Base-by-base conservation (phyloP, 2,113 vertebrate genomes). In the Sander lucioperca region DNA sequence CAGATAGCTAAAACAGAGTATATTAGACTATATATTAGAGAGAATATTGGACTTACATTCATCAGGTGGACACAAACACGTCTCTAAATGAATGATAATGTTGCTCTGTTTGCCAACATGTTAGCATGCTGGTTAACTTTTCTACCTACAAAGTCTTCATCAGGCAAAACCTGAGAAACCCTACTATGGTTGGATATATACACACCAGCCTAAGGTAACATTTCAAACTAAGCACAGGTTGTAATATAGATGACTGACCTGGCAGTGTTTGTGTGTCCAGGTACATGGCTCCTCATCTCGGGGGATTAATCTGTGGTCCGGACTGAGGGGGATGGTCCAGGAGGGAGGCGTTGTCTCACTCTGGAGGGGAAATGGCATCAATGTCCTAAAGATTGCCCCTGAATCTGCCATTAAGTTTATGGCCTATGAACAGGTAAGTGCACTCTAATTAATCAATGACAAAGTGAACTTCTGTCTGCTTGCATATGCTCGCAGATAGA, bases 401-500 rank as follows among this genome's bases (percentile, higher is more conserved):
- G 97, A 99, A 94, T 97, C 97, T 70, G 97, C 97, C 77, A 95
- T 99, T 85, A 98, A 99, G 80, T 99, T 99, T 90, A 98, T 96
- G 96, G 96, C 97, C n/a, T 99, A 99, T 88, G 97, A 99, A 76
- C 96, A 98, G 96, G 97, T 98, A 93, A 50, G 87, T 30, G 14
- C 16, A 16, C 11, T 61, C 12, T 2, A 33, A n/a, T 61, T 56
- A 21, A 6, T 65, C 59, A 54, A 10, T 10, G 4, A 14, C n/a
- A 36, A 53, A 30, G 23, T 25, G 21, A 15, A 16, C 45, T 15
- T 30, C 19, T 12, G 3, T 58, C 15, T 12, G 14, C 33, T 18
- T 12, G 2, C 13, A 33, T 62, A 11, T 27, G 33, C 16, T 12
- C 19, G 16, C 59, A 19, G 59, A 62, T 6, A 33, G 30, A 36